Conservation (phyloP, 64 coral and sea anemone species). For the Acropora yongei region DNA sequence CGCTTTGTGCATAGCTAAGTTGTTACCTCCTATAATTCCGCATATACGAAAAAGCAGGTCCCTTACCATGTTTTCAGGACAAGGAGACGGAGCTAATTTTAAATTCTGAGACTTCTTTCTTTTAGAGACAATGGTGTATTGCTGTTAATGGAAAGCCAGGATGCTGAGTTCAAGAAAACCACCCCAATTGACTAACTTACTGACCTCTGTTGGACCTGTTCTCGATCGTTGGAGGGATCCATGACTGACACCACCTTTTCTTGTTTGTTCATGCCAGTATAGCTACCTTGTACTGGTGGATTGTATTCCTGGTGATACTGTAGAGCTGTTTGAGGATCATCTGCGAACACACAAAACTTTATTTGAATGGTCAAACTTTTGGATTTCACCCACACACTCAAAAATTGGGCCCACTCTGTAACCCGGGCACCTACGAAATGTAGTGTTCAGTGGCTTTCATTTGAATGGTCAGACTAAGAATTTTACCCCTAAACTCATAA, state of each 20-base stretch:
- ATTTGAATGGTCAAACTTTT: neutral
- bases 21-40: too few relatives aligned
- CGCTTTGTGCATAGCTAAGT: too few relatives aligned
- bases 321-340: conserved; percentile 73
- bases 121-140: too few relatives aligned
- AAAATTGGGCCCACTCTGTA: neutral
- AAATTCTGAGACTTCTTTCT: too few relatives aligned
- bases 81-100: too few relatives aligned
- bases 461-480: neutral
- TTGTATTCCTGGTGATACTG: conserved; percentile 93
- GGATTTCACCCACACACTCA: too few relatives aligned
- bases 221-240: conserved; percentile 88
- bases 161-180: too few relatives aligned
- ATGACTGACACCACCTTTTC: conserved; percentile 85
- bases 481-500: neutral
- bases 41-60: too few relatives aligned
- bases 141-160: too few relatives aligned
- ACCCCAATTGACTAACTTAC: neutral
- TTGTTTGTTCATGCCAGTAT: conserved; percentile 98
- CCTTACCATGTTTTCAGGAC: too few relatives aligned
- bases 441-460: neutral
- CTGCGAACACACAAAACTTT: conserved; percentile 2
- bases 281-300: conserved; percentile 84
- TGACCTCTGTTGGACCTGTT: conserved; percentile 93
- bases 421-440: too few relatives aligned